Evolutionary conservation across 2,888 invertebrate species (phyloP).

Genomic region (Apantesis nais): DNA sequence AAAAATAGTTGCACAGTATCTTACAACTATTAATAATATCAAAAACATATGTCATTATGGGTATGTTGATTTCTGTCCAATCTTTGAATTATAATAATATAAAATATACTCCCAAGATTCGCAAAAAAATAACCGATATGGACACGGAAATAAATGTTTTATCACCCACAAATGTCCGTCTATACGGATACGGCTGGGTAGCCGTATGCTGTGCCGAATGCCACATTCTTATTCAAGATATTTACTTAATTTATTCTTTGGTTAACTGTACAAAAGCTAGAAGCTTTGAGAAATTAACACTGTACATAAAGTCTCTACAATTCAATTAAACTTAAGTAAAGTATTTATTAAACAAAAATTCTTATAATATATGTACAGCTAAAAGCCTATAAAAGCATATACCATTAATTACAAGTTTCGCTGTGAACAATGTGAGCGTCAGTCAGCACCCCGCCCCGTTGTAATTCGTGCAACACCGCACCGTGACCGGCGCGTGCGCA

Average conservation of each 20-base stretch:
- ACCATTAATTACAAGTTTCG: constrained; percentile 35
- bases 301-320: background rate
- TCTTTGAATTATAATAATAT: too few species aligned
- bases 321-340: background rate
- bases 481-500: constrained; percentile 25
- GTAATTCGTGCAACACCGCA: constrained; percentile 18
- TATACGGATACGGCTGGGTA: too few species aligned
- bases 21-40: too few species aligned
- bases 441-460: constrained; percentile 22
- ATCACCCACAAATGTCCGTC: too few species aligned
- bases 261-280: background rate
- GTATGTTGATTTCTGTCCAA: too few species aligned
- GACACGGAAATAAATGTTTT: too few species aligned
- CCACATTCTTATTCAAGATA: background rate
- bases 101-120: too few species aligned
- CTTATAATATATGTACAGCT: background rate
- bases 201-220: too few species aligned
- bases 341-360: too few species aligned
- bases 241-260: background rate
- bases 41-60: too few species aligned
- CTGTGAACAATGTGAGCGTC: constrained; percentile 20
- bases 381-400: constrained; percentile 14
- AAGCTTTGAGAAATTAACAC: background rate
- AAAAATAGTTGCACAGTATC: too few species aligned
- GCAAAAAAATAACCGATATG: too few species aligned